phyloP scores from a whole-genome alignment of 2,797 vertebrate genomes.

The Rhinophrynus dorsalis region DNA sequence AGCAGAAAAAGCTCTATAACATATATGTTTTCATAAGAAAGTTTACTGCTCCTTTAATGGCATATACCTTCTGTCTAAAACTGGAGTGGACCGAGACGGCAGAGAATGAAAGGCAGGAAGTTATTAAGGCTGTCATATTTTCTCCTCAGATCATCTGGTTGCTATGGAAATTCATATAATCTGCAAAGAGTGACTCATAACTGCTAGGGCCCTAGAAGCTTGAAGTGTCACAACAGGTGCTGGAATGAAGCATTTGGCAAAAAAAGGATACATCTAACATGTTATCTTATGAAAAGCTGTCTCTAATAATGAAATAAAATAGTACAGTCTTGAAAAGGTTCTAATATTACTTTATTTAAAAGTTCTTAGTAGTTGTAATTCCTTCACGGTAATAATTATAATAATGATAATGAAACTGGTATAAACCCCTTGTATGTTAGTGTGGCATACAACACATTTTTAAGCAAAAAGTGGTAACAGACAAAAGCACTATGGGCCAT shows the following conservation, averaged over 20 bases:
- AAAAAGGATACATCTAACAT: slow-evolving; percentile 20
- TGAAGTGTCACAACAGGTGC: slow-evolving; percentile 35
- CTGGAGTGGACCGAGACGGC: neutral
- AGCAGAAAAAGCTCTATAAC: no score
- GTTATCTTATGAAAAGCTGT: slow-evolving; percentile 10
- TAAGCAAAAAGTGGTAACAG: no score
- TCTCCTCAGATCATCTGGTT: slow-evolving; percentile 22
- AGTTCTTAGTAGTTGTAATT: no score
- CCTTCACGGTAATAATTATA: no score
- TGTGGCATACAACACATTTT: no score
- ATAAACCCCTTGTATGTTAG: no score
- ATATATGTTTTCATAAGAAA: no score
- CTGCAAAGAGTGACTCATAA: slow-evolving; percentile 22
- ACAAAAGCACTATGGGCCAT: no score
- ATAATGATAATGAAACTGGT: no score
- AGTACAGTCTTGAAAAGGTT: no score
- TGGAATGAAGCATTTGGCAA: slow-evolving; percentile 13
- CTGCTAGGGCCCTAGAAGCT: slow-evolving; percentile 20
- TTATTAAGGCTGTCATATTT: slow-evolving; percentile 18
- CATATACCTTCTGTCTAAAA: neutral
- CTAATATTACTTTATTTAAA: no score
- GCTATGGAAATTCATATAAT: slow-evolving; percentile 32
- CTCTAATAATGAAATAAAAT: neutral
- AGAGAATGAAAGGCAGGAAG: slow-evolving; percentile 4
- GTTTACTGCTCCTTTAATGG: no score